Conservation (phyloP, 2,113 vertebrate genomes). For the Trogon melanurus region DNA sequence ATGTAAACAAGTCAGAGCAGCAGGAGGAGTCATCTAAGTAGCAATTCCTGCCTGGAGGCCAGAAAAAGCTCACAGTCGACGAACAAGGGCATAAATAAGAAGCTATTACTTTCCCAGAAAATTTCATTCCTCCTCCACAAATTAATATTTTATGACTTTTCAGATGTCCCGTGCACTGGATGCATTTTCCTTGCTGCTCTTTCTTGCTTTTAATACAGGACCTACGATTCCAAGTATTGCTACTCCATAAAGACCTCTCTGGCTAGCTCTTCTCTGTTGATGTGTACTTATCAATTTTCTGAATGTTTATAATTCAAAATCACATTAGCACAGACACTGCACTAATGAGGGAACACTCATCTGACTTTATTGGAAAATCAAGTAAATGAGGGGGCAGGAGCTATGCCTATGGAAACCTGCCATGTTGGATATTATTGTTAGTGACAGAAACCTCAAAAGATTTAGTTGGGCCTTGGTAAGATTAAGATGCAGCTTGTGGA, state of each 20-base stretch:
- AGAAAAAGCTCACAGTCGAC: constrained; percentile 8
- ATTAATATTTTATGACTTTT: constrained; percentile 50
- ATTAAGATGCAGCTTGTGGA: not conserved
- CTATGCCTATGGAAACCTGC: not conserved
- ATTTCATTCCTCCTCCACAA: constrained; percentile 19
- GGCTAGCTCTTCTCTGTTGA: not conserved
- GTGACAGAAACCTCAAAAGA: not conserved
- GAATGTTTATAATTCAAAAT: not conserved
- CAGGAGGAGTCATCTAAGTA: constrained; percentile 34
- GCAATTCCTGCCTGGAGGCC: constrained; percentile 43
- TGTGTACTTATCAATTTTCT: not conserved
- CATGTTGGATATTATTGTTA: not conserved
- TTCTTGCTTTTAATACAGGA: not conserved
- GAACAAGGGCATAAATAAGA: constrained; percentile 34
- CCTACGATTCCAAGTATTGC: not conserved
- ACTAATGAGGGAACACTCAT: not conserved
- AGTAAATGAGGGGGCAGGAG: not conserved
- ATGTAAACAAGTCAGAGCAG: constrained; percentile 62
- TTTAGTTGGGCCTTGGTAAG: not conserved
- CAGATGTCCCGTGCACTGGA: not conserved
- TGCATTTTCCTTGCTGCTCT: constrained; percentile 8
- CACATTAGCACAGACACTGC: not conserved
- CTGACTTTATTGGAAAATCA: not conserved
- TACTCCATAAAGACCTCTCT: not conserved
- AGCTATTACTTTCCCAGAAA: constrained; percentile 22